Evolutionary conservation across 1,140 invertebrate genomes (phyloP).

Genomic region (Thaumatotibia leucotreta): DNA sequence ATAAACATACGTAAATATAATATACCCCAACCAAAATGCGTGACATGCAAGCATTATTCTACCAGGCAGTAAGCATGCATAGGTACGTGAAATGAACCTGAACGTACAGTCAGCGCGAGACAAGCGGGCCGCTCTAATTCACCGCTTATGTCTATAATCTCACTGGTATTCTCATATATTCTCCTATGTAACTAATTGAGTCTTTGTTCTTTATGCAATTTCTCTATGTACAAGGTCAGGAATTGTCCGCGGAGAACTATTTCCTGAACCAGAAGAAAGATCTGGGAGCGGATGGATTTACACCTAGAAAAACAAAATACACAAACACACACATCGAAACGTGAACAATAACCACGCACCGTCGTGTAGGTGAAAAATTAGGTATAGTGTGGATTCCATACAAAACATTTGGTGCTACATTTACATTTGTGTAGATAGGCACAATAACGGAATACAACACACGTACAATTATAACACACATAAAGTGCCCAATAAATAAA

Average conservation of each 20-base stretch:
- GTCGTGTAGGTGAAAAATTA: slow-evolving; percentile 17
- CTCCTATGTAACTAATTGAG: slow-evolving; percentile 70
- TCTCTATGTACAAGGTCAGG: slow-evolving; percentile 69
- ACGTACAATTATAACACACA: not conserved
- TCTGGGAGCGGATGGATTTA: slow-evolving; percentile 74
- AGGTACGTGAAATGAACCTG: slow-evolving; percentile 49
- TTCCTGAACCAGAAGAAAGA: slow-evolving; percentile 76
- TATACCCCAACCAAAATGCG: not conserved
- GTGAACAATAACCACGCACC: slow-evolving; percentile 50
- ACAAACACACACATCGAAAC: slow-evolving; percentile 60
- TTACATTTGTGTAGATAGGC: not conserved
- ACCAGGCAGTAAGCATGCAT: slow-evolving; percentile 41
- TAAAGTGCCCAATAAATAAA: not conserved
- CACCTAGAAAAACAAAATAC: slow-evolving; percentile 69
- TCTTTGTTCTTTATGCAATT: slow-evolving; percentile 72
- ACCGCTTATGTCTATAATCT: slow-evolving; percentile 73
- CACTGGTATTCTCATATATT: slow-evolving; percentile 69
- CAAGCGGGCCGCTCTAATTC: slow-evolving; percentile 69
- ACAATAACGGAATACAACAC: not conserved
- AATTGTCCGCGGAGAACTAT: slow-evolving; percentile 65
- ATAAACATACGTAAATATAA: not conserved
- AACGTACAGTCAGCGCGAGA: slow-evolving; percentile 67
- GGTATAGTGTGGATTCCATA: not conserved
- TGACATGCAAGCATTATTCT: slow-evolving; percentile 4
- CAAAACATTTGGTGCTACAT: slow-evolving; percentile 1